Evolutionary conservation across 1,140 invertebrate genomes (phyloP).

Genomic region (Drosophila littoralis): DNA sequence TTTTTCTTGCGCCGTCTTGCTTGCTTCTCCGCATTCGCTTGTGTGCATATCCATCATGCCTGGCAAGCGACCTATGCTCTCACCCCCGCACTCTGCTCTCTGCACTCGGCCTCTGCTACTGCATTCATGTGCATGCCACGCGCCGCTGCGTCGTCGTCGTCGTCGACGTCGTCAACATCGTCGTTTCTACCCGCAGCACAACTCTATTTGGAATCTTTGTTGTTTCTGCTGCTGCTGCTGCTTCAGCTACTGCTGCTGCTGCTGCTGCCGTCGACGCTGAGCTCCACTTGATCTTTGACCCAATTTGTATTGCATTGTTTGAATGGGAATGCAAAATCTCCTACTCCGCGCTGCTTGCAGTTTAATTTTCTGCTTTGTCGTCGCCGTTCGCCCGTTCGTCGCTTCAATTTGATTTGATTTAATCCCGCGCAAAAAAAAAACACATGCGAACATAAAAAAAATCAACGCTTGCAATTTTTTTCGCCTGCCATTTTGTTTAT

Average conservation of each 20-base stretch:
- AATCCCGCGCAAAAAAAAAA: slow-evolving; percentile 38
- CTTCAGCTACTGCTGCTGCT: slow-evolving; percentile 22
- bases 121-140: slow-evolving; percentile 67
- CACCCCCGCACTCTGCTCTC: slow-evolving; percentile 12
- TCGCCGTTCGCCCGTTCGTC: slow-evolving; percentile 50
- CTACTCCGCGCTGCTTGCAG: slow-evolving; percentile 39
- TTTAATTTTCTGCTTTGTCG: slow-evolving; percentile 71
- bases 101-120: slow-evolving; percentile 39
- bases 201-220: slow-evolving; percentile 74
- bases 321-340: slow-evolving; percentile 64
- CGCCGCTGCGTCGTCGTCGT: slow-evolving; percentile 67
- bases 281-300: slow-evolving; percentile 84
- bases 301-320: slow-evolving; percentile 81
- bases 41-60: slow-evolving; percentile 76
- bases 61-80: slow-evolving; percentile 68
- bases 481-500: slow-evolving; percentile 50
- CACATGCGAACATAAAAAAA: slow-evolving; percentile 20
- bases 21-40: slow-evolving; percentile 15
- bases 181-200: slow-evolving; percentile 48
- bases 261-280: slow-evolving; percentile 52
- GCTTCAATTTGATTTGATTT: slow-evolving; percentile 72
- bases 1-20: slow-evolving; percentile 59
- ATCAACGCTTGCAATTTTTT: slow-evolving; percentile 50
- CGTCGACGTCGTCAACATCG: slow-evolving; percentile 40
- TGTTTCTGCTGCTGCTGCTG: slow-evolving; percentile 21